Base-by-base conservation (phyloP, 2,113 vertebrate genomes). In the Felis chaus region DNA sequence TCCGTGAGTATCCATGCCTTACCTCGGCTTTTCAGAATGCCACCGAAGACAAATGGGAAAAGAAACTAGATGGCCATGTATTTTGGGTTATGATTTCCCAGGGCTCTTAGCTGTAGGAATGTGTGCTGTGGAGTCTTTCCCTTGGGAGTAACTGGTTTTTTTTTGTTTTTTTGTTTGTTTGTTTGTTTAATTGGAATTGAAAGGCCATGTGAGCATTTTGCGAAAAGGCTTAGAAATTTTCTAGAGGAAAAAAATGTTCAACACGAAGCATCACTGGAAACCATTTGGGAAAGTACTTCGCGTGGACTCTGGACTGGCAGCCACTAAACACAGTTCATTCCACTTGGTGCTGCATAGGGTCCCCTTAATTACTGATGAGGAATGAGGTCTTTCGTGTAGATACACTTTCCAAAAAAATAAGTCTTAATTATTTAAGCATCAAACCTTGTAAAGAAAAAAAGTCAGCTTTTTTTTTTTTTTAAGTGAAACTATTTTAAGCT, bases 1-100 rank as follows among this genome's bases (percentile, higher is more conserved):
- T 99, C 98, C 99, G 99, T 99, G 99, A 99, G 99, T 99, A 95
- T 91, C 23, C 19, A 5, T 93, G 16, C 74, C 27, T 89, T 3
- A 4, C 4, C 13, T 93, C 66, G 87, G 29, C 82, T 94, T 94
- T 97, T 57, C 33, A 74, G 83, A 90, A 71, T 23, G 89, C 36
- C 12, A 8, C 66, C 16, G 85, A 65, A 39, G 11, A 55, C 73
- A 57, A 15, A 6, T 29, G 27, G n/a, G n/a, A 18, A 53, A 76
- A 39, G 78, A 82, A 69, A 41, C 31, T 41, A 74, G 14, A 7
- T 2, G 2, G 25, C n/a, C 16, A 0, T 71, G 33, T 39, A 8
- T 39, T 91, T 66, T 2, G 11, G 23, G 31, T 71, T 78, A 11
- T 53, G 63, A 73, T 31, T n/a, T 95, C 36, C 39, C 15, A 14